phyloP scores from a whole-genome alignment of 2,888 invertebrate species.

The Pyrrhosoma nymphula region DNA sequence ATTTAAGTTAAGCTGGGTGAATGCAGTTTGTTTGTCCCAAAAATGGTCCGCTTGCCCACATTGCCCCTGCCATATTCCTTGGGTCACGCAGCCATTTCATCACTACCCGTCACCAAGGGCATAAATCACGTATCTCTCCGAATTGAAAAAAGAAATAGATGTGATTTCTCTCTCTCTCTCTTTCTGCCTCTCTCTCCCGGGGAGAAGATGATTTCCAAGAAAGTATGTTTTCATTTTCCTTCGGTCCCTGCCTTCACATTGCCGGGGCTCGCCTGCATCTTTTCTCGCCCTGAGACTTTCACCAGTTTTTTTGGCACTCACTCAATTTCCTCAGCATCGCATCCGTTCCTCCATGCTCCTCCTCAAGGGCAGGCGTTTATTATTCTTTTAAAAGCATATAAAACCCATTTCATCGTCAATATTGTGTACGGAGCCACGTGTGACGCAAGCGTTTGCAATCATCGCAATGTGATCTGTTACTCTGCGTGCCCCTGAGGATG shows the following conservation, averaged over 20 bases:
- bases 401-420: background rate
- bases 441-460: background rate
- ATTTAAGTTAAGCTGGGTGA: background rate
- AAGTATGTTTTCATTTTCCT: background rate
- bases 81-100: background rate
- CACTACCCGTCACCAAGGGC: background rate
- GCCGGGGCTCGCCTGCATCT: background rate
- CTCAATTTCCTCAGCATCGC: background rate
- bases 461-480: background rate
- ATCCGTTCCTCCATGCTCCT: background rate
- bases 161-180: background rate
- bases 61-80: background rate
- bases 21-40: background rate
- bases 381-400: background rate
- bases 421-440: background rate
- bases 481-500: background rate
- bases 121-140: background rate
- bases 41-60: background rate
- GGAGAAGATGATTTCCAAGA: background rate
- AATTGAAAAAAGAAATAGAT: background rate
- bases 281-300: background rate
- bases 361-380: background rate
- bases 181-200: too few relatives aligned
- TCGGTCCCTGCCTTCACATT: background rate
- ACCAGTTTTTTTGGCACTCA: background rate